phyloP scores from a whole-genome alignment of 2,888 invertebrate species.

The Himalopsyche japonica region DNA sequence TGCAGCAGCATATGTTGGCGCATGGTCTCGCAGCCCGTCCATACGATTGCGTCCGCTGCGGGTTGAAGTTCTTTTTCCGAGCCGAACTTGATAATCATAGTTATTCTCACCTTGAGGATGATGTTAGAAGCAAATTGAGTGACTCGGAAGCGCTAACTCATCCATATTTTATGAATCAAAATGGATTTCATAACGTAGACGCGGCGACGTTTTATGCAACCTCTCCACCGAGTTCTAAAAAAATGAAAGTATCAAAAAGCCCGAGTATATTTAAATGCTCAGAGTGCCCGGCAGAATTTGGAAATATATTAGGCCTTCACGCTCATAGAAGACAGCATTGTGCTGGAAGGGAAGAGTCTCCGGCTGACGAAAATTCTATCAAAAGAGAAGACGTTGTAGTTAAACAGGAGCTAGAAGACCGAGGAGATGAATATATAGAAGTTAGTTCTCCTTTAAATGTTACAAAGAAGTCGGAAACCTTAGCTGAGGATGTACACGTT shows the following conservation, averaged over 20 bases:
- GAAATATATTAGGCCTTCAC: conserved; percentile 30
- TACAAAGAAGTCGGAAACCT: not conserved
- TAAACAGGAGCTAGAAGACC: conserved; percentile 55
- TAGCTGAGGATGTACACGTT: conserved; percentile 9
- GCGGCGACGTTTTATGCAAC: conserved; percentile 26
- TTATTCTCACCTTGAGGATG: conserved; percentile 61
- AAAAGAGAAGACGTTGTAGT: conserved; percentile 50
- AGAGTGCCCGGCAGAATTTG: conserved; percentile 29
- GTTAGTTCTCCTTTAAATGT: conserved; percentile 50
- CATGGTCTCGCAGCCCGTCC: conserved; percentile 81
- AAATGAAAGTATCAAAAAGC: conserved; percentile 37
- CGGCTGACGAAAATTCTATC: conserved; percentile 8
- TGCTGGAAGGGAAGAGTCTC: conserved; percentile 13
- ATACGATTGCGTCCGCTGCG: conserved; percentile 84
- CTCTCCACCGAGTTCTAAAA: conserved; percentile 30
- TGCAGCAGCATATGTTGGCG: conserved; percentile 81
- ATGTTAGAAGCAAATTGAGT: conserved; percentile 45
- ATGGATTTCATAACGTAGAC: conserved; percentile 36
- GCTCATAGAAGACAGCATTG: conserved; percentile 27
- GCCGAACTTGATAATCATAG: conserved; percentile 89
- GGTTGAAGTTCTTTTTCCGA: conserved; percentile 86
- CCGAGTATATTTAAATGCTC: conserved; percentile 28
- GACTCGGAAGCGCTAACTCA: conserved; percentile 28
- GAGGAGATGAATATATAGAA: conserved; percentile 53
- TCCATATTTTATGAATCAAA: conserved; percentile 35